A percentile compares a stretch with the other conserved stretches of the same genome.
Evolutionary conservation across 2,888 invertebrate species (phyloP).

Genomic region (Conistra vaccinii): DNA sequence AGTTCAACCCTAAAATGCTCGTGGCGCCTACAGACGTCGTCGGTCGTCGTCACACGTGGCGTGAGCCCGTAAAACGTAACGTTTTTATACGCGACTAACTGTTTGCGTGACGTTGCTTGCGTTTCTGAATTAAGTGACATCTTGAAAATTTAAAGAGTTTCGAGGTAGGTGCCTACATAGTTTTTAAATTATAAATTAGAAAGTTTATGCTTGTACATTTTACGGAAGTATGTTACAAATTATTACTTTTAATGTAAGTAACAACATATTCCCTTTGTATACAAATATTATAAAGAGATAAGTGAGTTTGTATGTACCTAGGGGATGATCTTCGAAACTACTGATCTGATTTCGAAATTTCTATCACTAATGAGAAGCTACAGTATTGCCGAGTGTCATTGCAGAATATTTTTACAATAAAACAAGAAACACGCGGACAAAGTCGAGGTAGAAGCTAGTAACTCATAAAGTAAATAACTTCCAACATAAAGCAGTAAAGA

Average conservation of each 20-base stretch:
- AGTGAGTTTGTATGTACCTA: not conserved
- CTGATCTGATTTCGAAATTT: too few relatives aligned
- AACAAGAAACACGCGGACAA: too few relatives aligned
- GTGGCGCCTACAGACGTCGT: constrained; percentile 19
- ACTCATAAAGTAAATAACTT: not conserved
- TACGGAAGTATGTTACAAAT: not conserved
- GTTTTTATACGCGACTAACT: constrained; percentile 49
- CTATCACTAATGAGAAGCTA: too few relatives aligned
- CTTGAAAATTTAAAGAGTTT: constrained; percentile 18
- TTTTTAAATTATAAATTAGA: not conserved
- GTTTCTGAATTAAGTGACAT: constrained; percentile 35
- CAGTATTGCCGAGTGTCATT: too few relatives aligned
- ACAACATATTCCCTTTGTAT: not conserved
- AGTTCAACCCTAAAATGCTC: constrained; percentile 55
- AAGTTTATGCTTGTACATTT: not conserved
- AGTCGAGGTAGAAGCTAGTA: too few relatives aligned
- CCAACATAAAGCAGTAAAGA: not conserved
- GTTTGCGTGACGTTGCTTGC: constrained; percentile 50
- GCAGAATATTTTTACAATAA: too few relatives aligned
- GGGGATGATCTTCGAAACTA: not conserved
- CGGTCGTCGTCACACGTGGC: constrained; percentile 36
- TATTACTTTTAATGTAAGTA: not conserved
- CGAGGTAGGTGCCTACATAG: not conserved
- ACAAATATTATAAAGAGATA: not conserved
- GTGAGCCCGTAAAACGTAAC: constrained; percentile 56